Conservation (phyloP, 2,888 invertebrate genomes). For the Lasioglossum vierecki region DNA sequence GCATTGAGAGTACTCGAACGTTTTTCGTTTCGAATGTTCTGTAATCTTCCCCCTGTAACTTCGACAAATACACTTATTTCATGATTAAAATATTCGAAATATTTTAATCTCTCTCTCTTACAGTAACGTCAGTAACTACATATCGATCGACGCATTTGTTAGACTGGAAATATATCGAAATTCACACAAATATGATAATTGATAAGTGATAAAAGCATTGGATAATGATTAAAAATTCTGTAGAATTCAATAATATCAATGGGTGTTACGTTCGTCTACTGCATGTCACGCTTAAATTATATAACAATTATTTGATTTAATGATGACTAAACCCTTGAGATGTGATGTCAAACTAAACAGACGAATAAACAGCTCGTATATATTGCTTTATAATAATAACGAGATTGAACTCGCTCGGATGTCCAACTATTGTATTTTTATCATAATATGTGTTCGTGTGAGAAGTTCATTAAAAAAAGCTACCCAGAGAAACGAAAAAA, state of each 20-base stretch:
- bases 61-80: neutral
- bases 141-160: neutral
- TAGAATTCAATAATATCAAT: neutral
- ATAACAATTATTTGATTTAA: neutral
- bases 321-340: neutral
- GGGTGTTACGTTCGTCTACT: no score
- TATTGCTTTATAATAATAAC: no score
- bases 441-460: neutral
- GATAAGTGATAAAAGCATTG: no score
- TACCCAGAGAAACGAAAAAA: neutral
- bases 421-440: neutral
- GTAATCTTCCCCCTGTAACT: no score
- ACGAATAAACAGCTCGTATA: neutral
- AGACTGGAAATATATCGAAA: neutral
- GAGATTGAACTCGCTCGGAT: no score
- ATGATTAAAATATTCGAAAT: neutral
- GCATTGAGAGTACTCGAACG: neutral
- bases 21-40: neutral
- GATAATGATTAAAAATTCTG: neutral
- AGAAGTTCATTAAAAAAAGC: neutral
- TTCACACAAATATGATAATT: neutral
- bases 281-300: no score
- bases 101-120: neutral
- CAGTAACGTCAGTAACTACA: neutral
- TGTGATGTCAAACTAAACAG: neutral